A percentile compares a stretch with the other conserved stretches of the same genome.
These are phyloP conservation scores for Motacilla alba DNA, from an alignment of 2,113 vertebrate genomes.

Conservation along the genomic window DNA sequence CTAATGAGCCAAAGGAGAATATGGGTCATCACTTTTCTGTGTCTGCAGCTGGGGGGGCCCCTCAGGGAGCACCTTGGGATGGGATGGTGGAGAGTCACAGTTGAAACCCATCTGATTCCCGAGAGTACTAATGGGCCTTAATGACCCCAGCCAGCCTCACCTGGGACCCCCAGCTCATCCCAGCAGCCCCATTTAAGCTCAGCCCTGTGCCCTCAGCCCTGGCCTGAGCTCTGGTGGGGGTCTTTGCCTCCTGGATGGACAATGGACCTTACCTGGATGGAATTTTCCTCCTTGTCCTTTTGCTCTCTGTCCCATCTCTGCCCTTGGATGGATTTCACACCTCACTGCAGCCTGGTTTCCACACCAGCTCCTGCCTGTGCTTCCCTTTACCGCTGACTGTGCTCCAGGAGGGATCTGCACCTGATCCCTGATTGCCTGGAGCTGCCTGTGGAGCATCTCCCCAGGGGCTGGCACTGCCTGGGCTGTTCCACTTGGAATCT, in stretches of 20 bases:
- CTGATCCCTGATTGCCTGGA: neutral
- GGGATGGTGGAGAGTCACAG: neutral
- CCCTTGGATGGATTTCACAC: neutral
- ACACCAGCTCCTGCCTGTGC: neutral
- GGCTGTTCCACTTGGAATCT: neutral
- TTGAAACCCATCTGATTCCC: neutral
- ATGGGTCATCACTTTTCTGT: neutral
- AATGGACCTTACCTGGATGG: rapidly evolving
- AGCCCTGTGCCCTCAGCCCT: rapidly evolving
- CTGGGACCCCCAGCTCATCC: neutral
- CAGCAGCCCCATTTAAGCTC: neutral
- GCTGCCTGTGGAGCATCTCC: neutral
- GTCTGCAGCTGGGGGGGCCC: neutral
- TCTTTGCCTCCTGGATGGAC: neutral
- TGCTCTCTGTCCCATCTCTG: neutral
- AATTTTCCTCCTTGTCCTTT: neutral
- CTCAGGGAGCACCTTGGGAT: neutral
- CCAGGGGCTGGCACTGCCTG: neutral
- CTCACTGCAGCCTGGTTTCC: neutral
- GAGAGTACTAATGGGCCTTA: neutral
- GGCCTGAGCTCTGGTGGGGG: rapidly evolving
- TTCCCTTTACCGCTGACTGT: neutral
- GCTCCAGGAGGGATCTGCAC: neutral
- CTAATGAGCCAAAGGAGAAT: rapidly evolving
- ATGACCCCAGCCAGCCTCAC: neutral